phyloP scores from a whole-genome alignment of 2,797 vertebrate species.

The Myioborus miniatus region DNA sequence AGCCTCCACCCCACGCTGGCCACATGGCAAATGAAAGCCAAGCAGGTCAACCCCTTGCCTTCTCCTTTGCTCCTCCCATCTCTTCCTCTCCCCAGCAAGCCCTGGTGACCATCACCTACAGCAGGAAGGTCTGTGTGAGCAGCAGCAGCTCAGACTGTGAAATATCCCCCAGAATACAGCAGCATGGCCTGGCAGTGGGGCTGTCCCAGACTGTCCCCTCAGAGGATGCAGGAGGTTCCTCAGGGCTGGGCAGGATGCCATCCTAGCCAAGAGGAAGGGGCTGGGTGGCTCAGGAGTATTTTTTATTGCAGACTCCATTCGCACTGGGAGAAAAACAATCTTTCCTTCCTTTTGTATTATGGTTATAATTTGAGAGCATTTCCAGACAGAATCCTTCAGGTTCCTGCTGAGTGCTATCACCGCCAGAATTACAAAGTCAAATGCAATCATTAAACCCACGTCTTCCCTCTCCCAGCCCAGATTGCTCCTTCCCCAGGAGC shows the following conservation, averaged over 20 bases:
- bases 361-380: conserved; percentile 60
- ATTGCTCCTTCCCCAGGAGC: conserved; percentile 11
- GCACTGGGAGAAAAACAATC: conserved; percentile 42
- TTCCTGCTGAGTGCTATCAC: conserved; percentile 86
- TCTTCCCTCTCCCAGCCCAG: conserved; percentile 29
- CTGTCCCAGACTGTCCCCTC: not conserved
- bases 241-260: not conserved
- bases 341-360: conserved; percentile 48
- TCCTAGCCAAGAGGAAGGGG: not conserved
- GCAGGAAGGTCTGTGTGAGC: not conserved
- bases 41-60: not conserved
- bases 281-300: not conserved
- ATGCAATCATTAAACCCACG: conserved; percentile 83
- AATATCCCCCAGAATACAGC: not conserved
- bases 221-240: not conserved
- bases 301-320: not conserved
- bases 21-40: not conserved
- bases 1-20: accelerated
- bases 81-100: not conserved
- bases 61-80: not conserved
- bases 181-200: not conserved
- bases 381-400: conserved; percentile 59
- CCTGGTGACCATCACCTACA: not conserved
- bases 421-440: conserved; percentile 91
- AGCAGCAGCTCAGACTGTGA: not conserved